These are phyloP conservation scores for Hypotaenidia philippensis DNA, from an alignment of 2,797 vertebrate species.

Conservation along the genomic window DNA sequence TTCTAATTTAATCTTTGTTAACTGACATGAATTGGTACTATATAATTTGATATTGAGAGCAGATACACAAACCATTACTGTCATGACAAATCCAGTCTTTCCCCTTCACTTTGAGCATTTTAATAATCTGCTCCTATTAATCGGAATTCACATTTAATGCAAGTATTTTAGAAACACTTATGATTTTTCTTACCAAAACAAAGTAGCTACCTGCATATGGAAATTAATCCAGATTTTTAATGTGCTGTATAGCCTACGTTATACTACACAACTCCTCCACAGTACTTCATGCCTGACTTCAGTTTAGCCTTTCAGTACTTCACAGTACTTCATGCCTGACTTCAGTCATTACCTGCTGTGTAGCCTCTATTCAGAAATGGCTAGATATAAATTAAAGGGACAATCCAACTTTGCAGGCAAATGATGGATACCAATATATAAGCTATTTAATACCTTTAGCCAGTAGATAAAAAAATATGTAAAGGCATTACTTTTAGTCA, in stretches of 20 bases:
- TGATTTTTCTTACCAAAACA: slow-evolving; percentile 20
- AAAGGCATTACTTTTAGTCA: slow-evolving; percentile 35
- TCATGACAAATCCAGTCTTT: neutral
- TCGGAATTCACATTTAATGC: neutral
- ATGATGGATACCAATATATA: slow-evolving; percentile 64
- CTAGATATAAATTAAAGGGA: slow-evolving; percentile 56
- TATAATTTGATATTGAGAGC: neutral
- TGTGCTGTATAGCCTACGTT: slow-evolving; percentile 32
- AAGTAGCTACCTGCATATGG: slow-evolving; percentile 12
- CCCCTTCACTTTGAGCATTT: neutral
- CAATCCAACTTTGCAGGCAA: slow-evolving; percentile 75
- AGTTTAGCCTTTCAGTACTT: too few species aligned
- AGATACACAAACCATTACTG: neutral
- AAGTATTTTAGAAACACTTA: slow-evolving; percentile 27
- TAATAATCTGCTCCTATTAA: neutral
- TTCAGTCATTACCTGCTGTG: slow-evolving; percentile 34
- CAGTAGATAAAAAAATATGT: slow-evolving; percentile 24
- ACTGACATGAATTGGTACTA: neutral
- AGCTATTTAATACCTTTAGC: slow-evolving; percentile 59
- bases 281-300: slow-evolving; percentile 14
- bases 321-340: slow-evolving; percentile 17
- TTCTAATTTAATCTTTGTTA: slow-evolving; percentile 44
- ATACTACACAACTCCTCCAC: slow-evolving; percentile 17
- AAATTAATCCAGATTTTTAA: slow-evolving; percentile 26
- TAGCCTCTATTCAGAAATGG: neutral